Evolutionary conservation across 1,140 invertebrate genomes (phyloP), one percentile per base, ranked within the genome.

Genomic region (Eumaeus atala): DNA sequence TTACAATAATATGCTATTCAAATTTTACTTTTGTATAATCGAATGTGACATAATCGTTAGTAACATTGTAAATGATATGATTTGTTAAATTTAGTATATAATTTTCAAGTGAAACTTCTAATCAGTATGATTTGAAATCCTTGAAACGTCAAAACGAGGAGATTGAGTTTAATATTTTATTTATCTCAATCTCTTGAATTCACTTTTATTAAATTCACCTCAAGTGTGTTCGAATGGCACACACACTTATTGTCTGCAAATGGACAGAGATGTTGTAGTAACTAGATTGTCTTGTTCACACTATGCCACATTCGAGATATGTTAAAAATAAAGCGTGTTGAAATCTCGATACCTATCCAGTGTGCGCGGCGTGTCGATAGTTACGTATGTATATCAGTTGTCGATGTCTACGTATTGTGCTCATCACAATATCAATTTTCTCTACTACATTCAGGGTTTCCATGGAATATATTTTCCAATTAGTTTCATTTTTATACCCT

Each of bases 331-430:
- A 28, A 28, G 21, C 21, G 21, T 28, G 21, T 28, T 6, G 6
- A 28, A 44, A 44, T 44, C 40, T 44, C 40, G 9, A 44, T 34
- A 33, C 14, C 12, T 40, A 44, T 44, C 40, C 16, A 44, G 10
- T 17, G 7, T 44, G 7, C 21, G 4, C 35, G 35, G 11, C 0
- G 1, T 40, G 6, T 40, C 14, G 3, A 16, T 42, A 42, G 8
- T 2, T 37, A 37, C 9, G 2, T 28, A 17, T 17, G 16, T 44
- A 28, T 28, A 9, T 9, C 40, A 14, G 16, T 9, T 44, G 16
- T 44, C 40, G 40, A 44, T 44, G 12, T 8, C 38, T 40, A 40
- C 38, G 1, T 5, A 38, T 38, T 12, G 10, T 28, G 21, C 6
- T 12, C 37, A 1, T 5, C 37, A 12, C 10, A 5, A 9, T 40